Conservation (phyloP, 2,888 invertebrate species). For the Orthosia gothica region DNA sequence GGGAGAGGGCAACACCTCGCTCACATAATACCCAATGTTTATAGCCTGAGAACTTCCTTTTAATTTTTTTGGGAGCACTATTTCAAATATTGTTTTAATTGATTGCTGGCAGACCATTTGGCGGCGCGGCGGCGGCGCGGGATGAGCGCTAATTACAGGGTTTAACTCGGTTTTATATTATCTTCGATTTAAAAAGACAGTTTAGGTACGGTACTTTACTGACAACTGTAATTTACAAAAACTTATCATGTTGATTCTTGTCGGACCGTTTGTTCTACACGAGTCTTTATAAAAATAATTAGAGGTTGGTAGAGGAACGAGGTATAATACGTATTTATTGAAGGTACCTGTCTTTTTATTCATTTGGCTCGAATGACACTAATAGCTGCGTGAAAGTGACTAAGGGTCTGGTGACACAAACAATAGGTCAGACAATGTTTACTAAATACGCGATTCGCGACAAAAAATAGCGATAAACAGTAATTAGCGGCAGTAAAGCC, state of each 20-base stretch:
- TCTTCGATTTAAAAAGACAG: slow-evolving; percentile 78
- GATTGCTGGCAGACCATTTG: slow-evolving; percentile 90
- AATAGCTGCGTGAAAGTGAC: slow-evolving; percentile 12
- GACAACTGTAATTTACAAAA: slow-evolving; percentile 83
- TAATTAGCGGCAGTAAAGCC: slow-evolving; percentile 79
- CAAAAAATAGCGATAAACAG: slow-evolving; percentile 76
- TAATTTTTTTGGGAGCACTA: slow-evolving; percentile 88
- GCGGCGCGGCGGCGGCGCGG: slow-evolving; percentile 80
- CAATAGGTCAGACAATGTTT: slow-evolving; percentile 70
- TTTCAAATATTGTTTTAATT: slow-evolving; percentile 91
- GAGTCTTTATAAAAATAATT: slow-evolving; percentile 49
- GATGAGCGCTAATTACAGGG: slow-evolving; percentile 85
- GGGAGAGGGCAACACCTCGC: slow-evolving; percentile 66
- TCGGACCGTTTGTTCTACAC: slow-evolving; percentile 67
- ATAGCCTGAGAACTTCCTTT: slow-evolving; percentile 87
- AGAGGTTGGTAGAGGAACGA: slow-evolving; percentile 18
- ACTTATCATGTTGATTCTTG: slow-evolving; percentile 80
- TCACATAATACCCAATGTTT: slow-evolving; percentile 87
- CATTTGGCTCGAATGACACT: slow-evolving; percentile 5
- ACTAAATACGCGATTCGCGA: slow-evolving; percentile 72
- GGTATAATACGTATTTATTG: not conserved
- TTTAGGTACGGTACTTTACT: slow-evolving; percentile 72
- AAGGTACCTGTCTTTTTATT: not conserved
- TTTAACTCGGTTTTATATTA: slow-evolving; percentile 79
- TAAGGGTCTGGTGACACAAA: slow-evolving; percentile 33